These are phyloP conservation scores for Sesia apiformis DNA, from an alignment of 2,888 invertebrate species.

Conservation along the genomic window DNA sequence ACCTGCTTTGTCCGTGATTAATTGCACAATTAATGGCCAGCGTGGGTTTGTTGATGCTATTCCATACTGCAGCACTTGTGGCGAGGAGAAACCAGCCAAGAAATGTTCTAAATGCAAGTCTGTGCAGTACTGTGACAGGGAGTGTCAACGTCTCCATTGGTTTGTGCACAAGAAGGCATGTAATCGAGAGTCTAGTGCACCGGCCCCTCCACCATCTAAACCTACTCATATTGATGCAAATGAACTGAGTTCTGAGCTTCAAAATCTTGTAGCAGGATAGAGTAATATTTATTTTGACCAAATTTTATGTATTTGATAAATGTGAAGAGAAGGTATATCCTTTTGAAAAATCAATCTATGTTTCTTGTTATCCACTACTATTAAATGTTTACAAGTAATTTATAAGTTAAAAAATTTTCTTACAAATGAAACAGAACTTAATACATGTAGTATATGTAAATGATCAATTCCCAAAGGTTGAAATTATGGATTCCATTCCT, in stretches of 20 bases:
- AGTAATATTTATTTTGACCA: background rate
- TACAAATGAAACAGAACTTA: too few relatives aligned
- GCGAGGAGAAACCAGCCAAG: slow-evolving; percentile 91
- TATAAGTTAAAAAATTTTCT: too few relatives aligned
- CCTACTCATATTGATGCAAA: slow-evolving; percentile 52
- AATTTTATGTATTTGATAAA: too few relatives aligned
- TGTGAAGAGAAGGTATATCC: too few relatives aligned
- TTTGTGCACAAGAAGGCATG: slow-evolving; percentile 92
- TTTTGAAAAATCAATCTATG: too few relatives aligned
- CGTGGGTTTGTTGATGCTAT: slow-evolving; percentile 83
- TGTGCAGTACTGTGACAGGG: slow-evolving; percentile 94
- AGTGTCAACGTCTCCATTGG: slow-evolving; percentile 96
- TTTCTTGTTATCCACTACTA: too few relatives aligned
- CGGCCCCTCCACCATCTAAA: slow-evolving; percentile 24
- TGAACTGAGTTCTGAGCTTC: slow-evolving; percentile 66
- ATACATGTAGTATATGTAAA: too few relatives aligned
- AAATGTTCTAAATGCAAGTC: slow-evolving; percentile 96
- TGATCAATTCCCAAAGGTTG: too few relatives aligned
- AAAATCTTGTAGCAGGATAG: slow-evolving; percentile 64
- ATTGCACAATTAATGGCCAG: slow-evolving; percentile 90
- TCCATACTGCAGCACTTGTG: slow-evolving; percentile 87
- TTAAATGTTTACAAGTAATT: too few relatives aligned
- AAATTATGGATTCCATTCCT: too few relatives aligned
- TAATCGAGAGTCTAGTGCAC: slow-evolving; percentile 74
- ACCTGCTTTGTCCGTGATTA: slow-evolving; percentile 81